These are phyloP conservation scores for Macheiramphus alcinus DNA, from an alignment of 2,113 vertebrate species.

Conservation along the genomic window DNA sequence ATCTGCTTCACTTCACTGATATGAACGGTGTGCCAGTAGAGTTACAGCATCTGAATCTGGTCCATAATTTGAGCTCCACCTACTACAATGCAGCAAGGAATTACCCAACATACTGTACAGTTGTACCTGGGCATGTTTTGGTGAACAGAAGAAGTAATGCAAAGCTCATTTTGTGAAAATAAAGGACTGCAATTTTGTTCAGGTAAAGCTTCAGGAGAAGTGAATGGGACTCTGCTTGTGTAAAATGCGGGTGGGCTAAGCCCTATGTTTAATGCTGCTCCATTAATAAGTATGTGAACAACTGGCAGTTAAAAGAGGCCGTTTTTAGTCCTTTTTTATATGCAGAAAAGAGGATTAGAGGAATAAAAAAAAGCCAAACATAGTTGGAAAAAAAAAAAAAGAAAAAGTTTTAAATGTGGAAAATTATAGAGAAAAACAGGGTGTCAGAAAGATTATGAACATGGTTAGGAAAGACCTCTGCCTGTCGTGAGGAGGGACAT, in stretches of 20 bases:
- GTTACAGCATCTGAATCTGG: background rate
- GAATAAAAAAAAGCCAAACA: background rate
- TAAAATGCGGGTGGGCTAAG: background rate
- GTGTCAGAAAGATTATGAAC: background rate
- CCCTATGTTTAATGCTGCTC: background rate
- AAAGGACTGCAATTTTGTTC: background rate
- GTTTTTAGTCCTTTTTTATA: background rate
- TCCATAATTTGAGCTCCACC: slow-evolving; percentile 5
- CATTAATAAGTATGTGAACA: background rate
- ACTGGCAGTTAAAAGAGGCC: background rate
- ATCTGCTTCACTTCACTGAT: background rate
- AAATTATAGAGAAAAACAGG: background rate
- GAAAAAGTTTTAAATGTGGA: background rate
- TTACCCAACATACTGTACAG: background rate
- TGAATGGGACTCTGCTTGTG: background rate
- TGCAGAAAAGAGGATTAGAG: background rate
- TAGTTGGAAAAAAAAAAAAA: background rate
- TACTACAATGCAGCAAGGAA: slow-evolving; percentile 39
- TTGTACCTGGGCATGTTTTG: background rate
- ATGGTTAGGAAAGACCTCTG: background rate
- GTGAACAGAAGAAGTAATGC: background rate
- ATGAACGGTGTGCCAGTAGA: background rate
- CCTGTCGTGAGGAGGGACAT: background rate
- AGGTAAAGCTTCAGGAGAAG: background rate
- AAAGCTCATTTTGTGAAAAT: background rate